Evolutionary conservation across 2,797 vertebrate genomes (phyloP).

Genomic region (Pantherophis alleghaniensis): DNA sequence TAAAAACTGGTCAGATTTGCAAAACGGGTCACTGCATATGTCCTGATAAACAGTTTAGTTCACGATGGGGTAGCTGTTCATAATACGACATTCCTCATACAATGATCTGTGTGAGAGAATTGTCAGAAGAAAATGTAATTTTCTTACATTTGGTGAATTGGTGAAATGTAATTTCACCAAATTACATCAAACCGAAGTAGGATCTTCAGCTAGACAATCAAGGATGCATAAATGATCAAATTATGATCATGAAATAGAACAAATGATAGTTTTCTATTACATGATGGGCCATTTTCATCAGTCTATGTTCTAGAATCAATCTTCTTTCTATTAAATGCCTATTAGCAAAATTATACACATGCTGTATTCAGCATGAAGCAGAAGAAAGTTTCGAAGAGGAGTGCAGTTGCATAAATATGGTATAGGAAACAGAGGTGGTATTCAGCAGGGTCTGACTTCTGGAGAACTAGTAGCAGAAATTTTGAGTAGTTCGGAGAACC

Average conservation of each 20-base stretch:
- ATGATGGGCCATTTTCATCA: not conserved
- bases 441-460: too few relatives aligned
- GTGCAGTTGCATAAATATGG: not conserved
- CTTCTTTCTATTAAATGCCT: not conserved
- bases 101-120: not conserved
- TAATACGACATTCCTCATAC: not conserved
- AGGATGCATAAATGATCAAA: not conserved
- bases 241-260: not conserved
- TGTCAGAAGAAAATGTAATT: not conserved
- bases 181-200: constrained; percentile 6
- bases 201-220: not conserved
- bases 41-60: not conserved
- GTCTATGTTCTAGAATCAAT: not conserved
- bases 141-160: too few relatives aligned
- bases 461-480: too few relatives aligned
- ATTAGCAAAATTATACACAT: not conserved
- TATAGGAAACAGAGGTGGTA: not conserved
- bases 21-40: not conserved
- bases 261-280: not conserved
- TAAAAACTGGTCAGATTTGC: not conserved
- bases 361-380: not conserved
- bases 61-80: not conserved
- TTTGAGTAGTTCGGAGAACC: too few relatives aligned
- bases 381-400: not conserved
- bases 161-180: not conserved